These are phyloP conservation scores for Salminus brasiliensis DNA, from an alignment of 2,113 vertebrate genomes.

Conservation along the genomic window DNA sequence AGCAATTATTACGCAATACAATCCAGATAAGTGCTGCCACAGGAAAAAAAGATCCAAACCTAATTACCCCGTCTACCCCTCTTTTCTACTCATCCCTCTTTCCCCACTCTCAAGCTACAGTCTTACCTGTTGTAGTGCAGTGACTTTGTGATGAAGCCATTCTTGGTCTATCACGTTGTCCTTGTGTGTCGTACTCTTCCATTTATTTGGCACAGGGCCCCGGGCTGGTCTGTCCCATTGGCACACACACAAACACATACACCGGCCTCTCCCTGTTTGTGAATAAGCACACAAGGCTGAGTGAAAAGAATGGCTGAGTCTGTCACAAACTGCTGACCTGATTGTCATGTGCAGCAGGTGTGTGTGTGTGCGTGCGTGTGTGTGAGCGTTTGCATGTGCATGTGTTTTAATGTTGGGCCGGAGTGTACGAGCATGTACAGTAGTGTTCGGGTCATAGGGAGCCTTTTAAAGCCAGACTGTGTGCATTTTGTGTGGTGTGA, in stretches of 20 bases:
- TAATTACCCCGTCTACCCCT: neutral
- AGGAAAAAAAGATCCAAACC: neutral
- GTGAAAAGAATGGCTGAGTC: constrained; percentile 67
- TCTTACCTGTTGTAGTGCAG: neutral
- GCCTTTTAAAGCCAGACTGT: neutral
- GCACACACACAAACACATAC: neutral
- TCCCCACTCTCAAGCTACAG: neutral
- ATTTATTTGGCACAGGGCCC: neutral
- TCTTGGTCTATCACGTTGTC: neutral
- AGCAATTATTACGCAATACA: too few relatives aligned
- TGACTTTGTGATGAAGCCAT: neutral
- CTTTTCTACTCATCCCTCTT: too few relatives aligned
- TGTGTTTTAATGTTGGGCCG: constrained; percentile 32
- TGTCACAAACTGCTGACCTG: constrained; percentile 73
- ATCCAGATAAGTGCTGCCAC: too few relatives aligned
- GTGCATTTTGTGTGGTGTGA: neutral
- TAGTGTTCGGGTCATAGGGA: constrained; percentile 5
- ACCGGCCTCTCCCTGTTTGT: constrained; percentile 7
- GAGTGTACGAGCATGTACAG: neutral
- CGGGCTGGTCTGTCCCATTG: neutral
- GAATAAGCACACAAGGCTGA: constrained; percentile 27
- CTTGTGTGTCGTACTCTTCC: neutral
- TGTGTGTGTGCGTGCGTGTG: constrained; percentile 21
- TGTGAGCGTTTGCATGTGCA: too few relatives aligned
- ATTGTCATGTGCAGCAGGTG: constrained; percentile 68